Evolutionary conservation across 2,888 invertebrate genomes (phyloP), one percentile per base, ranked within the genome.

Genomic region (Philereme transversata): DNA sequence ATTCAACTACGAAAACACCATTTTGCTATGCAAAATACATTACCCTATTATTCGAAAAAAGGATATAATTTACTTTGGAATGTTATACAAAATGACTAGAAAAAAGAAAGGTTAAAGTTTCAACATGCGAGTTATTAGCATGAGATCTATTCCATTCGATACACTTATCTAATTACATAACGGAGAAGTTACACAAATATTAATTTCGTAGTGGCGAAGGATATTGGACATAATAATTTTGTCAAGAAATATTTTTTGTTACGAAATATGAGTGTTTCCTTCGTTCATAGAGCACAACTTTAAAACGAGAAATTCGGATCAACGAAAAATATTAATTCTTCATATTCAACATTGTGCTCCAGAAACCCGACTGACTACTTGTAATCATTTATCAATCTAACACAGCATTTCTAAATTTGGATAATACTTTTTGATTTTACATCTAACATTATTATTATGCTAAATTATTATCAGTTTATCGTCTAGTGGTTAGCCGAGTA

Each of bases 21-120:
- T 89, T 91, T 90, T 91, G 91, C 91, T 90, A 88, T 91, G 91
- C 91, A 91, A 91, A 91, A 89, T 88, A 88, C 84, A 82, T 86
- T 87, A 88, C 75, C 83, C 86, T 87, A 87, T 76, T 78, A 82
- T 78, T 81, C 74, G 73, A 80, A 81, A 83, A 40, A 82, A 82
- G 70, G 73, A 74, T 84, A 85, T 82, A 78, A 82, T 81, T 80
- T 81, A 87, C 86, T 86, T 88, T 88, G 91, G 90, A 92, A 91
- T 91, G 91, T 88, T 82, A 86, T 76, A 86, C 72, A 84, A 87
- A 84, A 85, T 90, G 90, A 91, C 91, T 91, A 91, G 90, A 91
- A 82, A 82, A 22, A 77, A 79, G 83, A 83, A 73, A 72, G 75
- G 72, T 70, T 70, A 66, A 67, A 74, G 61, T 72, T 72, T 67